phyloP scores from a whole-genome alignment of 2,888 invertebrate genomes.

The Penaeus monodon region DNA sequence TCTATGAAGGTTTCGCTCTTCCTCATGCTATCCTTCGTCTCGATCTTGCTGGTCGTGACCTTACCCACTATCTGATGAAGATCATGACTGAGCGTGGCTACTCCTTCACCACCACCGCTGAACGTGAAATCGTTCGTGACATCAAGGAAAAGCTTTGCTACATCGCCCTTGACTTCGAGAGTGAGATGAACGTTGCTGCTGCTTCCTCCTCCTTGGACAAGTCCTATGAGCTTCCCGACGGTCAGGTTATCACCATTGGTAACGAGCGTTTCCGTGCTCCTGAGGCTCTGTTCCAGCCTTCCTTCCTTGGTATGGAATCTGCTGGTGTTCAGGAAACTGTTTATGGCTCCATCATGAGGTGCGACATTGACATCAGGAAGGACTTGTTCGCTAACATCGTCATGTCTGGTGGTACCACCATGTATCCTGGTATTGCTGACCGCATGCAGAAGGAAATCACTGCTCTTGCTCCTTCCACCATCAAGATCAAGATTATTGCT shows the following conservation, averaged over 20 bases:
- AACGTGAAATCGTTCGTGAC: slow-evolving; percentile 66
- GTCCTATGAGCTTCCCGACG: too few relatives aligned
- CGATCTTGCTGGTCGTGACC: slow-evolving; percentile 12
- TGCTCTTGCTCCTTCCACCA: slow-evolving; percentile 73
- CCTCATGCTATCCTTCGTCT: slow-evolving; percentile 13
- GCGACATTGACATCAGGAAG: slow-evolving; percentile 53
- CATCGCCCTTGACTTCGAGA: too few relatives aligned
- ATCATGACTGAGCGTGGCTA: slow-evolving; percentile 54
- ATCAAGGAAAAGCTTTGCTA: too few relatives aligned
- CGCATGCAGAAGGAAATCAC: slow-evolving; percentile 66
- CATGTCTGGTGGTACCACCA: slow-evolving; percentile 60
- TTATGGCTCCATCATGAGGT: slow-evolving; percentile 39
- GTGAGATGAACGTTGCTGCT: too few relatives aligned
- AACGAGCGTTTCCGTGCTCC: slow-evolving; percentile 93
- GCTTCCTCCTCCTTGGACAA: too few relatives aligned
- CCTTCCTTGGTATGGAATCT: slow-evolving; percentile 69
- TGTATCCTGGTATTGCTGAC: slow-evolving; percentile 62
- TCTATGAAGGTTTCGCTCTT: slow-evolving; percentile 17
- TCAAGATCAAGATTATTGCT: slow-evolving; percentile 94
- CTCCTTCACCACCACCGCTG: slow-evolving; percentile 57
- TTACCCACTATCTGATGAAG: too few relatives aligned
- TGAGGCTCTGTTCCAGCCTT: slow-evolving; percentile 78
- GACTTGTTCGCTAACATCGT: slow-evolving; percentile 47
- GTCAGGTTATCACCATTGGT: slow-evolving; percentile 86
- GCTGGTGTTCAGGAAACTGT: slow-evolving; percentile 45